Base-by-base conservation (phyloP, 2,797 vertebrate species). In the Sebastes minor region DNA sequence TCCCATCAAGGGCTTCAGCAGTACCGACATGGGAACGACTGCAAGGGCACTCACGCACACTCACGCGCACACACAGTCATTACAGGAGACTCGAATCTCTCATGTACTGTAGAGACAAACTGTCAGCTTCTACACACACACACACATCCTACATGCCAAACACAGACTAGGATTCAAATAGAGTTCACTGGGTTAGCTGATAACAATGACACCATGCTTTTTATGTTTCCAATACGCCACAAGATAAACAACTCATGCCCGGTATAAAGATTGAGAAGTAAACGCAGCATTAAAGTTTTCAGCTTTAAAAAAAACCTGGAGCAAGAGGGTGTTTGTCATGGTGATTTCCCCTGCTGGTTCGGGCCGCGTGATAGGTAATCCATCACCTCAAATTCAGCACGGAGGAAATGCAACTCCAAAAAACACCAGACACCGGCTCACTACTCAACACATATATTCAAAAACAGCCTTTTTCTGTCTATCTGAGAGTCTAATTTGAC, bases 361-460 rank as follows among this genome's bases (percentile, higher is more conserved):
- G 49, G 71, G n/a, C 42, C 4, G n/a, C 27, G 65, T 78, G 84
- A 90, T 64, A 69, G 76, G 84, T 75, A 84, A 94, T 93, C 82
- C 82, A 92, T 90, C 90, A 92, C 70, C 20, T 65, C 25, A 71
- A 53, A 78, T 69, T 79, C 80, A 61, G 63, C 69, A 10, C 71
- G 62, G 64, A 78, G 63, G 35, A 87, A 76, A 83, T 66, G 46
- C 74, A 81, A 69, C 53, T 81, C 18, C 35, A 81, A 71, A 79
- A 65, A 65, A 74, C 71, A 67, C 6, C 32, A 74, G 38, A 53
- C 25, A 71, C 8, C 14, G 27, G 23, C 42, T 68, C 5, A 8
- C 32, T 28, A 68, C 23, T 42, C 74, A 63, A 52, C 2, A 20
- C 70, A 77, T 1, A 63, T 11, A 78, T 65, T 74, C 3, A 16